Base-by-base conservation (phyloP, 2,888 invertebrate species). In the Macrosoma leucophasiata region DNA sequence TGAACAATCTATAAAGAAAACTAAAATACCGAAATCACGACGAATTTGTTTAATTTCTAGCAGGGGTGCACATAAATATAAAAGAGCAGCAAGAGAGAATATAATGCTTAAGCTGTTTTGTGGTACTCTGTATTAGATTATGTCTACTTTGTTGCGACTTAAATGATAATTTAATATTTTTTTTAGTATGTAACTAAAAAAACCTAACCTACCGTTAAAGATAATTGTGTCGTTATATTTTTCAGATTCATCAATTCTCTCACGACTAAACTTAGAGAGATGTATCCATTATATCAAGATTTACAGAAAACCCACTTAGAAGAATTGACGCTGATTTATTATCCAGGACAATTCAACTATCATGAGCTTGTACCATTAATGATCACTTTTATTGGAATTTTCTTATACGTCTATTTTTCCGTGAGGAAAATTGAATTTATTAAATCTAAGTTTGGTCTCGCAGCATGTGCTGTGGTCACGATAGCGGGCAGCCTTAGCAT, bases 371-470 rank as follows among this genome's bases (percentile, higher is more conserved):
- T 96, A 14, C 97, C 97, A 0, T 79, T 98, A 5, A 87, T 91
- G 12, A 88, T 94, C 39, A 92, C 96, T 1, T 97, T 97, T 60
- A 75, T 94, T 2, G 87, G 95, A 9, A 82, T 98, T 15, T 96
- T 97, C 63, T 82, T 96, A 13, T 98, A 97, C 62, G 91, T 98
- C 15, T 97, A 97, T 63, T 98, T 97, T 70, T 97, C 96, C 13
- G 94, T 98, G 18, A 88, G 96, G 49, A 98, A 98, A 84, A 96
- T 99, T 41, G 97, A 97, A 69, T 89, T 95, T 62, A 93, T 95
- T 20, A 92, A 93, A 58, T 95, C 95, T 0, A 96, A 96, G 74
- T 66, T 91, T 9, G 90, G 90, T 68, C 71, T 99, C 61, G 97
- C 98, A 0, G 88, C 96, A 21, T 93, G 95, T 57, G 96, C 97